Evolutionary conservation across 2,113 vertebrate species (phyloP).

Genomic region (Apeltes quadracus): DNA sequence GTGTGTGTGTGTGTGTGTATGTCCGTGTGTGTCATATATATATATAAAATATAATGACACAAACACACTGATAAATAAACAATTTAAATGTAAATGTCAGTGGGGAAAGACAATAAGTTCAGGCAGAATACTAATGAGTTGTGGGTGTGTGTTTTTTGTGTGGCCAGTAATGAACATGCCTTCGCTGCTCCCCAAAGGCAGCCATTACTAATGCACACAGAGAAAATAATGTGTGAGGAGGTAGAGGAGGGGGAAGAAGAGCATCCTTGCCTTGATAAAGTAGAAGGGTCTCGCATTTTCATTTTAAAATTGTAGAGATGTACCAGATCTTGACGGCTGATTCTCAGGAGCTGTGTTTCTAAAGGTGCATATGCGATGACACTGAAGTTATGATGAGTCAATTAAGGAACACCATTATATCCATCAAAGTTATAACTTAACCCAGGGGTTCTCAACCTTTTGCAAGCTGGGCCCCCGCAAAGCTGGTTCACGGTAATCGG

Average conservation of each 20-base stretch:
- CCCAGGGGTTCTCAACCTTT: too few relatives aligned
- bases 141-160: constrained; percentile 4
- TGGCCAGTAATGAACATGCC: constrained; percentile 63
- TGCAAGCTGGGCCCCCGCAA: too few relatives aligned
- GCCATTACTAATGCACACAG: constrained; percentile 54
- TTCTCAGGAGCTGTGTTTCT: not conserved
- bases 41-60: constrained; percentile 18
- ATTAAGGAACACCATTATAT: not conserved
- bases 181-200: constrained; percentile 59
- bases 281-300: constrained; percentile 22
- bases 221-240: constrained; percentile 40
- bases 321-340: not conserved
- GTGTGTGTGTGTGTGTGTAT: too few relatives aligned
- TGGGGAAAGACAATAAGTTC: constrained; percentile 74
- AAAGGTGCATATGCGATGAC: not conserved
- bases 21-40: not conserved
- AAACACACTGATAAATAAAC: constrained; percentile 66
- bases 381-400: not conserved
- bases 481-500: too few relatives aligned
- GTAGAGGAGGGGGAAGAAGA: constrained; percentile 18
- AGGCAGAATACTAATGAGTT: constrained; percentile 77
- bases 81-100: constrained; percentile 84
- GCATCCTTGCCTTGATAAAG: constrained; percentile 6
- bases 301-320: constrained; percentile 1
- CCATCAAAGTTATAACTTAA: too few relatives aligned